These are phyloP conservation scores for Hermatobates lingyangjiaoensis DNA, from an alignment of 1,140 invertebrate genomes.

Conservation along the genomic window DNA sequence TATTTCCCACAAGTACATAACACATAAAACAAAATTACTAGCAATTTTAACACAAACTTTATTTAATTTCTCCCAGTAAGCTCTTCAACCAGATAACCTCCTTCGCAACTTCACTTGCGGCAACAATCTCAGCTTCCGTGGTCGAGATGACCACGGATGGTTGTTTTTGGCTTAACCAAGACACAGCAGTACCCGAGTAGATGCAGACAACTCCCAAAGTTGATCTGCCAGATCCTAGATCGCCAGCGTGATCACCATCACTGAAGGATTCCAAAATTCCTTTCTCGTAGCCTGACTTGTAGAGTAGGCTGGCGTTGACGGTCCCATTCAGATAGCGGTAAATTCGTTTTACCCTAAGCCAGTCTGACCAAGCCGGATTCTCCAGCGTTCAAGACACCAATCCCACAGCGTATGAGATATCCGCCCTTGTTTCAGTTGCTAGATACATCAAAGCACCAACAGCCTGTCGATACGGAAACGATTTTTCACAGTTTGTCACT, in stretches of 20 bases:
- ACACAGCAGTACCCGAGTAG: conserved; percentile 11
- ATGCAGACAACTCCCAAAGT: conserved; percentile 11
- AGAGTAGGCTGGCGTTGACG: conserved; percentile 11
- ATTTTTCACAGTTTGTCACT: background rate
- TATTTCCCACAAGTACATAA: too few relatives aligned
- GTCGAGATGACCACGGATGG: conserved; percentile 16
- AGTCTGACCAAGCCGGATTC: background rate
- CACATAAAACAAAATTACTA: too few relatives aligned
- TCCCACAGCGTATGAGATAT: conserved; percentile 23
- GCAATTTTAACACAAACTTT: too few relatives aligned
- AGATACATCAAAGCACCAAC: conserved; percentile 25
- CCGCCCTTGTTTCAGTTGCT: conserved; percentile 21
- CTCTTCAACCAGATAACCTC: conserved; percentile 22
- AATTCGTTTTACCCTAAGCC: conserved; percentile 17
- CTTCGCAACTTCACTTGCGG: conserved; percentile 23
- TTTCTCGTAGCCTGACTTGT: background rate
- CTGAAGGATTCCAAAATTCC: conserved; percentile 1
- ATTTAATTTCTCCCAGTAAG: too few relatives aligned
- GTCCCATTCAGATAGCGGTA: conserved; percentile 22
- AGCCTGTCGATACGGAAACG: conserved; percentile 20
- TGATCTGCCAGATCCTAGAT: conserved; percentile 20
- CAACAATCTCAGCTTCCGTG: conserved; percentile 27
- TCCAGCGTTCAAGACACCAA: too few relatives aligned
- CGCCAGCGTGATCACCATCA: conserved; percentile 23
- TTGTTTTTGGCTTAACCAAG: conserved; percentile 22